Base-by-base conservation (phyloP, 37 sponge, comb jelly and placozoan species). In the Ianthella basta region DNA sequence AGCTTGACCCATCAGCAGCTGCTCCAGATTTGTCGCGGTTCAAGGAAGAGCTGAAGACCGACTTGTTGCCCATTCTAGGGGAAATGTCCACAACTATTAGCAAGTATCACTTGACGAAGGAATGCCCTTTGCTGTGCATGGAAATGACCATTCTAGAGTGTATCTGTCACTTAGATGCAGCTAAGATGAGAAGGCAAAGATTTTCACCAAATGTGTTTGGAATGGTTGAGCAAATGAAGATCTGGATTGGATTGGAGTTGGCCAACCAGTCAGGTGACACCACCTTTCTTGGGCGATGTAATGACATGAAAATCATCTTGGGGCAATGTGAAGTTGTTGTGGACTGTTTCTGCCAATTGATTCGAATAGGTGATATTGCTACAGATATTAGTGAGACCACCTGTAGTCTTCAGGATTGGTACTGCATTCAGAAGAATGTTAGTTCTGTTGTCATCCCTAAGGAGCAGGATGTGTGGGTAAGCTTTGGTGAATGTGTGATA, bases 391-490 rank as follows among this genome's bases (percentile, higher is more conserved):
- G 32, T 69, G 70, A n/a, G 6, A 15, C 27, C 34, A 16, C 34
- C 1, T 30, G 35, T 6, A 35, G 34, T 34, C 34, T 69, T 4
- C 33, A 30, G 33, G 70, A 69, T 4, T 69, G 70, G 70, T 69
- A 69, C 34, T 32, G 70, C 34, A 18, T 69, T 32, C 70, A 30
- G 34, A 23, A 29, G 63, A 13, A 61, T 61, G 34, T 69, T n/a
- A 35, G 27, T n/a, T 69, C 70, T 18, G 29, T 69, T 30, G 34
- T 32, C 6, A 69, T 69, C 1, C 19, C 19, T 5, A n/a, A n/a
- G 18, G 70, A 30, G 27, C 70, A 69, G 6, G 70, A 69, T 30
- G 35, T 69, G 70, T 69, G 70, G 70, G 34, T 69, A 1, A 69
- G 34, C 34, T 69, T 69, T n/a, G 18, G 35, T 69, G 32, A 30